Conservation (phyloP, 2,797 vertebrate genomes). For the Bucorvus abyssinicus region DNA sequence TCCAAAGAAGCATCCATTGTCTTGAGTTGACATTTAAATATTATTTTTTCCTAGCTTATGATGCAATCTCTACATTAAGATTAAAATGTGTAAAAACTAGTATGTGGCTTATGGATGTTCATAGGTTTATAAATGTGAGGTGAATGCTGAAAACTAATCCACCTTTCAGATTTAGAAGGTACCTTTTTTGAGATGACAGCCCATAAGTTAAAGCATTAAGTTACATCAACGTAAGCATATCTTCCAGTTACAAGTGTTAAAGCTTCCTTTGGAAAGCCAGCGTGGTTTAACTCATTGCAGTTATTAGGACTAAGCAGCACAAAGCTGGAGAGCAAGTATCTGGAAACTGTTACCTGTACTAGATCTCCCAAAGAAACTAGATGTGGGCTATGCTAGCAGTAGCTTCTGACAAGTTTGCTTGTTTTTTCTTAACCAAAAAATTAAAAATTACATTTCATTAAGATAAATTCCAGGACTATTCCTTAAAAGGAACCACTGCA, state of each 20-base stretch:
- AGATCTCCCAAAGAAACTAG: neutral
- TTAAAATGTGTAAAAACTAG: neutral
- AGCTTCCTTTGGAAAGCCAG: neutral
- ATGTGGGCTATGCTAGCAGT: neutral
- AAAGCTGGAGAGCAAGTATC: neutral
- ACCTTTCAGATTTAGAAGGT: neutral
- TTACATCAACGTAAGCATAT: neutral
- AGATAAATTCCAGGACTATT: neutral
- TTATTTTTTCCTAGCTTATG: neutral
- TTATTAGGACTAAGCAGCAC: neutral
- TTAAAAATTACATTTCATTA: neutral
- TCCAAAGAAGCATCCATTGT: neutral
- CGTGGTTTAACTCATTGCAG: neutral
- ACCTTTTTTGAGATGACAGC: neutral
- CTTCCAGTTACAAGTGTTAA: neutral
- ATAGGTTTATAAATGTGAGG: neutral
- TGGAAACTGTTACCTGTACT: neutral
- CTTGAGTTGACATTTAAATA: neutral
- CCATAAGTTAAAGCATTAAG: neutral
- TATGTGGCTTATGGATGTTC: neutral
- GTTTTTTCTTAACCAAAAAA: neutral
- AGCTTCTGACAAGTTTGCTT: neutral
- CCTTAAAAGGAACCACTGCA: neutral
- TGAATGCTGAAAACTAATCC: neutral
- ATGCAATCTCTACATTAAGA: neutral